Conservation (phyloP, 2,888 invertebrate genomes). For the Spodoptera picta region DNA sequence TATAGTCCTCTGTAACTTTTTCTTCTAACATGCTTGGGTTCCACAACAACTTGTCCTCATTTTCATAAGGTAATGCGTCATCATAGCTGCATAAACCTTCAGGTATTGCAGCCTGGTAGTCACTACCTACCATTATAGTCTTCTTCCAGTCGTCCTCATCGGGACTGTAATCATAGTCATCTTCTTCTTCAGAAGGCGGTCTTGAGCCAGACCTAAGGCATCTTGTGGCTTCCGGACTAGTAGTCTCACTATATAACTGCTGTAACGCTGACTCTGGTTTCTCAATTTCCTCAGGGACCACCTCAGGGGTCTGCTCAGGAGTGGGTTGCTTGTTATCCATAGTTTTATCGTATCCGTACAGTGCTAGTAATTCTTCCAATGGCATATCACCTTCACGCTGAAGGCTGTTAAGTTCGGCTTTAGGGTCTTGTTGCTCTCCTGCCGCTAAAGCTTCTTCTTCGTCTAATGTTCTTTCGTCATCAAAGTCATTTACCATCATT, state of each 20-base stretch:
- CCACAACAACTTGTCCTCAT: conserved; percentile 98
- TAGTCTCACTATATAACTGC: conserved; percentile 79
- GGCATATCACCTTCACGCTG: conserved; percentile 99
- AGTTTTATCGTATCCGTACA: conserved; percentile 93
- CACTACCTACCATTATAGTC: conserved; percentile 98
- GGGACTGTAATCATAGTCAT: conserved; percentile 94
- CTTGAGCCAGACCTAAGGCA: conserved; percentile 90
- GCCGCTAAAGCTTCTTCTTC: conserved; percentile 98
- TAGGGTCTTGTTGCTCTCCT: conserved; percentile 94
- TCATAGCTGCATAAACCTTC: conserved; percentile 97
- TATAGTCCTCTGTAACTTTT: conserved; percentile 93
- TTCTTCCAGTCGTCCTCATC: conserved; percentile 97
- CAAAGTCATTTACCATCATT: conserved; percentile 99
- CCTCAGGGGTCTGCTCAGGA: conserved; percentile 73
- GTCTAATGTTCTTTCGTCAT: conserved; percentile 98
- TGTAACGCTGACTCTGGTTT: conserved; percentile 85
- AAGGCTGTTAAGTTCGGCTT: conserved; percentile 95
- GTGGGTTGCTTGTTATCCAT: conserved; percentile 79
- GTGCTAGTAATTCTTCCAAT: conserved; percentile 95
- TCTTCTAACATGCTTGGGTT: conserved; percentile 94
- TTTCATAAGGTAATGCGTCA: conserved; percentile 97
- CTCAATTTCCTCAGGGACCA: conserved; percentile 77
- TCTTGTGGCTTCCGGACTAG: conserved; percentile 81
- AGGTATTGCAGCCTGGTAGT: conserved; percentile 97
- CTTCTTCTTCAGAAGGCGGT: conserved; percentile 94